Base-by-base conservation (phyloP, 2,888 invertebrate genomes). In the Athalia rosae region DNA sequence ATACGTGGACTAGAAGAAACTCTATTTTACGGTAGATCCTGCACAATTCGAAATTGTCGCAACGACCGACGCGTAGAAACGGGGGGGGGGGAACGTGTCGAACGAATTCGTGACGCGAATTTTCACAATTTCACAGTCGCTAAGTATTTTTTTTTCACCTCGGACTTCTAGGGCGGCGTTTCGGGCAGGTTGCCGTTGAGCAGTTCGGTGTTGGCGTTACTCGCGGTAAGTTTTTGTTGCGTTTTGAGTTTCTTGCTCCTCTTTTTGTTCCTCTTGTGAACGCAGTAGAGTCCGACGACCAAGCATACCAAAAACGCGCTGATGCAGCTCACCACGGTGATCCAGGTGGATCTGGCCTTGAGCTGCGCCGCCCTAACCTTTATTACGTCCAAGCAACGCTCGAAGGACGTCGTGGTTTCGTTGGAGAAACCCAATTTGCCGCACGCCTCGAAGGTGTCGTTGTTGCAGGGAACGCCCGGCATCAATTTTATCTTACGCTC, bases 131-230 rank as follows among this genome's bases (percentile, higher is more conserved):
- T 28, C 28, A 28, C 28, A 28, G 28, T 28, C 2, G 28, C 28
- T 56, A 56, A 45, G 13, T 11, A 5, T 71, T 58, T 15, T 64
- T 43, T 7, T 28, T 56, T 50, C 62, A 61, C 71, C 4, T 28
- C 59, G 11, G 53, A 43, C n/a, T 48, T 43, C 41, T 74, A 45
- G 3, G 2, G 15, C 15, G 48, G 6, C 59, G 69, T 53, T 61
- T 63, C 77, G 13, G 43, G 71, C 13, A 80, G 53, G 63, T 87
- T 87, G 76, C 84, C 59, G 45, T 77, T 74, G 7, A 89, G 80
- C 69, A 88, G 78, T 77, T 89, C 88, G 28, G 87, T 87, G 74
- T 87, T 89, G 45, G 87, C 87, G 56, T 87, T 87, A 79, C 84
- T 87, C 3, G 82, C 80, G 8, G 84, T 80, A 5, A 86, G 77